These are phyloP conservation scores for Acleris sparsana DNA, from an alignment of 2,888 invertebrate species.

Conservation along the genomic window DNA sequence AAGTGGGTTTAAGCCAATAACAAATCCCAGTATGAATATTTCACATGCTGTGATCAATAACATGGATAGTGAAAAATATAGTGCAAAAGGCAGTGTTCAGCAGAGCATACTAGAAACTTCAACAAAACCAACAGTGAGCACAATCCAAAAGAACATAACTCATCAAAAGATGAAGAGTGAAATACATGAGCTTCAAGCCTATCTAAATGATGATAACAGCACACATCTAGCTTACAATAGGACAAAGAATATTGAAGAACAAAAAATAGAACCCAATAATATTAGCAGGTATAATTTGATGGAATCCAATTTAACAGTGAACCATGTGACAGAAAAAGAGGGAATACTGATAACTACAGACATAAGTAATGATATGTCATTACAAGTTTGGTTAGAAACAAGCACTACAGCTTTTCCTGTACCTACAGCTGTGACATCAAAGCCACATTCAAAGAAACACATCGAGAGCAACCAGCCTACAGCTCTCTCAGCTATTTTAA, in stretches of 20 bases:
- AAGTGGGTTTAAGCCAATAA: conserved; percentile 89
- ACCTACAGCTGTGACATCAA: conserved; percentile 56
- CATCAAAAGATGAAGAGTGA: conserved; percentile 74
- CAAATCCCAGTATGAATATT: conserved; percentile 65
- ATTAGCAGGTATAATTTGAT: conserved; percentile 73
- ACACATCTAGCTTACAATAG: conserved; percentile 73
- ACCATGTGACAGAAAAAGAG: conserved; percentile 75
- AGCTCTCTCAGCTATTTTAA: conserved; percentile 85
- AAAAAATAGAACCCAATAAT: conserved; percentile 66
- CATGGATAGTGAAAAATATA: conserved; percentile 50
- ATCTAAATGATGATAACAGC: conserved; percentile 67
- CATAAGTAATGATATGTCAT: conserved; percentile 71
- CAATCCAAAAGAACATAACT: conserved; percentile 59
- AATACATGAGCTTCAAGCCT: conserved; percentile 74
- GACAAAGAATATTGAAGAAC: conserved; percentile 74
- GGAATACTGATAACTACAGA: conserved; percentile 74
- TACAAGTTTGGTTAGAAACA: conserved; percentile 72
- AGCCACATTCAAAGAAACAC: conserved; percentile 63
- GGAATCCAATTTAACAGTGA: conserved; percentile 75
- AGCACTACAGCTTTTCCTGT: conserved; percentile 61
- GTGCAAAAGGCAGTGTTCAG: conserved; percentile 52
- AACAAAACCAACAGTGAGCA: conserved; percentile 55
- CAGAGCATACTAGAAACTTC: conserved; percentile 51
- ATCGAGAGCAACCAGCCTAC: conserved; percentile 65
- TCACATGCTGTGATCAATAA: conserved; percentile 50